Base-by-base conservation (phyloP, 2,888 invertebrate genomes). In the Diarsia dahlii region DNA sequence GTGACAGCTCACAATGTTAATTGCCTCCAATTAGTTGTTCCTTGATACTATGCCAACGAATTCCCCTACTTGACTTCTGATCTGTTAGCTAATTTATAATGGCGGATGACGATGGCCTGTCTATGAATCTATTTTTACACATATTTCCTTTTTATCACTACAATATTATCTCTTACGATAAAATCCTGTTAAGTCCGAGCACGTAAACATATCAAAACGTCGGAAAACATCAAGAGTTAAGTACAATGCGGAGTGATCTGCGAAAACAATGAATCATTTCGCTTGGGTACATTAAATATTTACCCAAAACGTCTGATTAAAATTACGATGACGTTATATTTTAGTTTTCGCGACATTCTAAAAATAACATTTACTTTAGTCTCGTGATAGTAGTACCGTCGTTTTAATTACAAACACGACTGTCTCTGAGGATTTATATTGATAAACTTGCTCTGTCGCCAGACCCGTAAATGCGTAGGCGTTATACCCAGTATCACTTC, bases 321-420 rank as follows among this genome's bases (percentile, higher is more conserved):
- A 50, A 84, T 46, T 6, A 67, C 56, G 58, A 64, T 72, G 62
- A 84, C 66, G 52, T 58, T 46, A 12, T 67, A 28, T 71, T 80
- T 64, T 68, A 52, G 39, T 60, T 54, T 63, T 75, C 39, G 39
- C 70, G 69, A 13, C 50, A n/a, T 56, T 62, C n/a, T 74, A 66
- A 64, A 71, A 34, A 56, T 39, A 80, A 80, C 20, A 69, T 83
- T 81, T 69, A 78, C 60, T 20, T 70, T 5, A 67, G 81, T 62
- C 76, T 56, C 50, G 60, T 67, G 77, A 84, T 58, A 63, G 65
- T 54, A 39, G 70, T 76, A 72, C 76, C 60, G 71, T 54, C 65
- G 70, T 76, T 73, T 82, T 84, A 82, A 82, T 84, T 81, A 76
- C 70, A 67, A 81, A 73, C 54, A 67, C 58, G 69, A 72, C 76